phyloP scores from a whole-genome alignment of 2,888 invertebrate species.

The Drosophila planitibia region DNA sequence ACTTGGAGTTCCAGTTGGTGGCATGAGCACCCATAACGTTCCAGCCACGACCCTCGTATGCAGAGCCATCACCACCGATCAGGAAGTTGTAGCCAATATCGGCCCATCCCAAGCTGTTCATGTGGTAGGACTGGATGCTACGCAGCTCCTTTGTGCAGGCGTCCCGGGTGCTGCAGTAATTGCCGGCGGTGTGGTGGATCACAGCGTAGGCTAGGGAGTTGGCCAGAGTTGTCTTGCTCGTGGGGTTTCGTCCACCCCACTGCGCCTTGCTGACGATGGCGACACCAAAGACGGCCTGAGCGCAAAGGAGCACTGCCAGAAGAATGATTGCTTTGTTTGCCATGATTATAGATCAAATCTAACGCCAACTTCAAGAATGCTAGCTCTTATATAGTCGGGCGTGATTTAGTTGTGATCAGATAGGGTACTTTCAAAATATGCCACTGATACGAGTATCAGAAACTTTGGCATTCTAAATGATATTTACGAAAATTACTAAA shows the following conservation, averaged over 20 bases:
- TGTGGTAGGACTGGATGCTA: slow-evolving; percentile 76
- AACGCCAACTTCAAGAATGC: background rate
- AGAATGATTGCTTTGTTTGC: slow-evolving; percentile 54
- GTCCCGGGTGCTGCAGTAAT: slow-evolving; percentile 60
- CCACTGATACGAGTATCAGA: slow-evolving; percentile 24
- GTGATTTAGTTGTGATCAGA: background rate
- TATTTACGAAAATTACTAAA: slow-evolving; percentile 14
- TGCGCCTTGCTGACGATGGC: slow-evolving; percentile 57
- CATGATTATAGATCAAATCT: slow-evolving; percentile 44
- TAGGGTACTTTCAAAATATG: background rate
- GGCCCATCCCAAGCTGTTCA: slow-evolving; percentile 68
- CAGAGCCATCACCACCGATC: slow-evolving; percentile 77
- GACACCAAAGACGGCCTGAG: slow-evolving; percentile 53
- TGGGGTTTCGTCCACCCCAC: slow-evolving; percentile 76
- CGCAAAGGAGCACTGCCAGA: slow-evolving; percentile 52
- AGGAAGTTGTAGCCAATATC: slow-evolving; percentile 81
- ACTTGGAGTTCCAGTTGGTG: slow-evolving; percentile 71
- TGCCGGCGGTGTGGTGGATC: slow-evolving; percentile 72
- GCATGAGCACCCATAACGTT: slow-evolving; percentile 77
- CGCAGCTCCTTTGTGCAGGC: slow-evolving; percentile 66
- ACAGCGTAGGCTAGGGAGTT: slow-evolving; percentile 59
- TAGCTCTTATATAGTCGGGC: slow-evolving; percentile 28
- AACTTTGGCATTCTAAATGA: background rate
- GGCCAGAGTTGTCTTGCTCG: slow-evolving; percentile 40
- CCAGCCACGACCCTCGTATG: slow-evolving; percentile 80